phyloP scores from a whole-genome alignment of 2,113 vertebrate genomes.

The Gadus macrocephalus region DNA sequence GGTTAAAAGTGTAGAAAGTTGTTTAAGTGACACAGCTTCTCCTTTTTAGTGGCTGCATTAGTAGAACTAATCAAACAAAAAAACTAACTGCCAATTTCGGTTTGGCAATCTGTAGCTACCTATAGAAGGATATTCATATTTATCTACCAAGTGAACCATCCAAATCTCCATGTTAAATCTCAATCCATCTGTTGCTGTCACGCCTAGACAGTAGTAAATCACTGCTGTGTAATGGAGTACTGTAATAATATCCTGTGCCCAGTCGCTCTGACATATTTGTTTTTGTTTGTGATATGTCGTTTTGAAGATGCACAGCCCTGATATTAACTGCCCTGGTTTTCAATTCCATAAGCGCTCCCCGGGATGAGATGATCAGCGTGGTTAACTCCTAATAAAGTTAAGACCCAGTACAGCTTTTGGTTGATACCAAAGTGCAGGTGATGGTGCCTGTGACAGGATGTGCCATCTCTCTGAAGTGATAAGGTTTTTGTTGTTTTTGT shows the following conservation, averaged over 20 bases:
- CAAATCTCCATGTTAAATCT: conserved; percentile 36
- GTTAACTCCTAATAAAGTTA: conserved; percentile 19
- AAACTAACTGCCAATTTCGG: too few species aligned
- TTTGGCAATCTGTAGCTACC: too few species aligned
- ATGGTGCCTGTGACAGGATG: conserved; percentile 42
- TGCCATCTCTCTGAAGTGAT: conserved; percentile 24
- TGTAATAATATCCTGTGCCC: conserved; percentile 56
- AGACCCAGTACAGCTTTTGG: not conserved
- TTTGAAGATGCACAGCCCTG: conserved; percentile 24
- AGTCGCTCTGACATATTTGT: conserved; percentile 36
- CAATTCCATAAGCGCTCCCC: conserved; percentile 40
- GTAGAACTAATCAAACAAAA: too few species aligned
- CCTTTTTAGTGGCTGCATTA: too few species aligned
- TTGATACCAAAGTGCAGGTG: conserved; percentile 19
- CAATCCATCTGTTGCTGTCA: too few species aligned
- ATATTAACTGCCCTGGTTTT: conserved; percentile 34
- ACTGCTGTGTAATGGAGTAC: conserved; percentile 11
- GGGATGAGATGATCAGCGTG: conserved; percentile 39
- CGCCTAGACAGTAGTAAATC: too few species aligned
- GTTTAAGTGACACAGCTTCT: too few species aligned
- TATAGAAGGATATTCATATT: too few species aligned
- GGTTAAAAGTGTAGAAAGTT: too few species aligned
- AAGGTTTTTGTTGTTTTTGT: conserved; percentile 2
- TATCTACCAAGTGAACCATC: conserved; percentile 22
- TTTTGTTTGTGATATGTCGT: conserved; percentile 30